These are phyloP conservation scores for Eudasyphora cyanicolor DNA, from an alignment of 2,888 invertebrate genomes.

Conservation along the genomic window DNA sequence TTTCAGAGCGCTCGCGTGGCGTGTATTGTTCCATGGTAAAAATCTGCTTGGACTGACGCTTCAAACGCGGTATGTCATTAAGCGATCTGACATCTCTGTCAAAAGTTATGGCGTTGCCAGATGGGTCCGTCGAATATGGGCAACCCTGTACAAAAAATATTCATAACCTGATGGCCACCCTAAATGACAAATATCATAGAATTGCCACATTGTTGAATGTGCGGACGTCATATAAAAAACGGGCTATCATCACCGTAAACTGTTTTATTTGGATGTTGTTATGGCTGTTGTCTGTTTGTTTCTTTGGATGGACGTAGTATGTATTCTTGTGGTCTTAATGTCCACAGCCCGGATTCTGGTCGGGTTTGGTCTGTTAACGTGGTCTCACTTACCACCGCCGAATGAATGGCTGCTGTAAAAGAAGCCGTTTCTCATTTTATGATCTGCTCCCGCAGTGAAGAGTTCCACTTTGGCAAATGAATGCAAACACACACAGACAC, in stretches of 20 bases:
- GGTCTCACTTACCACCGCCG: constrained; percentile 65
- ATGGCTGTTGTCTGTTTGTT: constrained; percentile 5
- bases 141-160: no score
- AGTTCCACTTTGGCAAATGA: constrained; percentile 52
- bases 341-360: constrained; percentile 48
- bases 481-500: not conserved
- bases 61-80: no score
- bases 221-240: not conserved
- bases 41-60: no score
- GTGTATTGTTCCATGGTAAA: no score
- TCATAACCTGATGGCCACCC: not conserved
- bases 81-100: no score
- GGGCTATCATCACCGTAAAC: constrained; percentile 59
- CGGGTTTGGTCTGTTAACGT: constrained; percentile 61
- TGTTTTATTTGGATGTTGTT: constrained; percentile 36
- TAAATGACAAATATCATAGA: not conserved
- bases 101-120: no score
- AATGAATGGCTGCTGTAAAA: constrained; percentile 65
- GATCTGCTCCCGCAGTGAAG: constrained; percentile 64
- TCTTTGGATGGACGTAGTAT: no score
- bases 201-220: constrained; percentile 13
- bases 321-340: constrained; percentile 53
- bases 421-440: constrained; percentile 66
- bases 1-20: no score
- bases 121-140: no score